Evolutionary conservation across 2,797 vertebrate species (phyloP).

Genomic region (Carcharodon carcharias): DNA sequence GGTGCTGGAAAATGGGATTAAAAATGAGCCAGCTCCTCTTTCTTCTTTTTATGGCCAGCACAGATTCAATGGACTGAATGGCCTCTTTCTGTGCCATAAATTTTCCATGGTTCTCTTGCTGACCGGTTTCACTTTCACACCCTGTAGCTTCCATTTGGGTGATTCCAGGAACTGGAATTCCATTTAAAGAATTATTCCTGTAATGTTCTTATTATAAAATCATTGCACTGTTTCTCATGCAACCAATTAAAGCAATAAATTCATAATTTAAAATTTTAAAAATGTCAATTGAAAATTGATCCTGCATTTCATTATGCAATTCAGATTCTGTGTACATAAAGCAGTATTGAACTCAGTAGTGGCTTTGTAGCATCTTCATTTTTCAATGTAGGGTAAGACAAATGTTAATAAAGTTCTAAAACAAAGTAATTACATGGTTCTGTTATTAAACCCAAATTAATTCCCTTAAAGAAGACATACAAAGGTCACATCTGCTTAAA

Average conservation of each 20-base stretch:
- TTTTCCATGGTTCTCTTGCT: neutral
- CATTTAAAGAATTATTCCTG: neutral
- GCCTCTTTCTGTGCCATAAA: no score
- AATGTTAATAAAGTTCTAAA: neutral
- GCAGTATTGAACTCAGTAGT: neutral
- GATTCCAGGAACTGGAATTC: neutral
- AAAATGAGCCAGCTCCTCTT: no score
- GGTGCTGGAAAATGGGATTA: no score
- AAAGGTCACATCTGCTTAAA: neutral
- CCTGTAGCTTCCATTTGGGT: neutral
- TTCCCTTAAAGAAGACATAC: neutral
- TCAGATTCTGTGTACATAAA: neutral
- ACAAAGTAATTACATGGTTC: constrained; percentile 4
- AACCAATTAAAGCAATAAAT: neutral
- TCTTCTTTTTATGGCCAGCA: no score
- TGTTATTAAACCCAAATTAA: neutral
- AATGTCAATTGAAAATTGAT: neutral
- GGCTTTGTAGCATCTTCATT: neutral
- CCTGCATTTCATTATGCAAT: neutral
- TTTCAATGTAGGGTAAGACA: neutral
- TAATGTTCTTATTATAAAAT: neutral
- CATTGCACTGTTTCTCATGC: neutral
- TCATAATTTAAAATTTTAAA: neutral
- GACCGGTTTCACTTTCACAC: neutral
- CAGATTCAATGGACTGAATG: no score